Conservation (phyloP, 2,113 vertebrate species). For the Prionailurus viverrinus region DNA sequence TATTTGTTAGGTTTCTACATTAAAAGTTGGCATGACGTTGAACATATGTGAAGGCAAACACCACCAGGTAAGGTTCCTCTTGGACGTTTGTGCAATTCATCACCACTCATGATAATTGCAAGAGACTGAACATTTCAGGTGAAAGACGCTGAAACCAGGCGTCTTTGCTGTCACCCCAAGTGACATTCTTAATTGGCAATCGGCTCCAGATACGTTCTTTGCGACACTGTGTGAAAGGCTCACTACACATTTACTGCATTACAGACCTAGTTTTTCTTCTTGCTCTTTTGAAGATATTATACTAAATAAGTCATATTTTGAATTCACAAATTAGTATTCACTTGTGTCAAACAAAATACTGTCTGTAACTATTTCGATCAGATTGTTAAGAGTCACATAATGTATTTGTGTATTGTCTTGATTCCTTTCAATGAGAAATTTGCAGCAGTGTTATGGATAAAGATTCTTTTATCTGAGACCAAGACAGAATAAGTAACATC, state of each 20-base stretch:
- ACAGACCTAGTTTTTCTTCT: neutral
- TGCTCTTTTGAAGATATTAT: neutral
- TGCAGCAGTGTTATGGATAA: neutral
- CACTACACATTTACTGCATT: too few relatives aligned
- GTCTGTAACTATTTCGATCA: neutral
- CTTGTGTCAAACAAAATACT: neutral
- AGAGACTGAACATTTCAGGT: neutral
- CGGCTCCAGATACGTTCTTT: neutral
- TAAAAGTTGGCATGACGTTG: neutral
- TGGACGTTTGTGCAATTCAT: neutral
- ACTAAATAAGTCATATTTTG: neutral
- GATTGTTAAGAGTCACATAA: neutral
- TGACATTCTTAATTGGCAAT: neutral
- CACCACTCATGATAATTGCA: neutral
- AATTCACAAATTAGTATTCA: neutral
- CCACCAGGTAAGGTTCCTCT: neutral
- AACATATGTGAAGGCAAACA: neutral
- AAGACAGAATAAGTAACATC: neutral
- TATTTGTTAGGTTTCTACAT: neutral
- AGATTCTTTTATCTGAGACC: neutral
- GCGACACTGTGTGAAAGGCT: neutral
- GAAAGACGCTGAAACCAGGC: neutral
- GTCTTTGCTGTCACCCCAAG: neutral
- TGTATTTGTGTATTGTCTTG: neutral
- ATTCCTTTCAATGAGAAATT: neutral